phyloP scores from a whole-genome alignment of 2,888 invertebrate genomes.

The Myopa tessellatipennis region DNA sequence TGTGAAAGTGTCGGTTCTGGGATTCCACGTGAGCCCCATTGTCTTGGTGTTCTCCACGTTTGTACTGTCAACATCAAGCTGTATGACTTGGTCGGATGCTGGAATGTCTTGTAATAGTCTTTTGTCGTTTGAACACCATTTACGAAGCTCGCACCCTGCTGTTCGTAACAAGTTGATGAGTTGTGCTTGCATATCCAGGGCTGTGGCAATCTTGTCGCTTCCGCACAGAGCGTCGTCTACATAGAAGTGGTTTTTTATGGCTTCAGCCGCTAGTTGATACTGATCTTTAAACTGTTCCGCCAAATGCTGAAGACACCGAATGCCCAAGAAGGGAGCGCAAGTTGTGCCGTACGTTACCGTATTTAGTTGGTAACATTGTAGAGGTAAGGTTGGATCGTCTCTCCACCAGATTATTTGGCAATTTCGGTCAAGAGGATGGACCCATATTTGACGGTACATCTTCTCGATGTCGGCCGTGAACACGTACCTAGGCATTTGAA shows the following conservation, averaged over 20 bases:
- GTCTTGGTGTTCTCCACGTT: not conserved
- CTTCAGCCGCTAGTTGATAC: not conserved
- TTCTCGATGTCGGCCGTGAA: slow-evolving; percentile 17
- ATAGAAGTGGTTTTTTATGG: slow-evolving; percentile 32
- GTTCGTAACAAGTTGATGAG: slow-evolving; percentile 19
- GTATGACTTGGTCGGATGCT: slow-evolving; percentile 15
- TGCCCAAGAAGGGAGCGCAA: slow-evolving; percentile 9
- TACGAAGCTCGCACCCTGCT: slow-evolving; percentile 25
- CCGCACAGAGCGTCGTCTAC: slow-evolving; percentile 41
- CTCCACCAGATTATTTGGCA: not conserved
- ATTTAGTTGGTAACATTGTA: not conserved
- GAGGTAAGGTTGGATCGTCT: not conserved
- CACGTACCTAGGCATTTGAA: not conserved
- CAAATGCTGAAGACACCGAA: not conserved
- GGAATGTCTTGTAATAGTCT: slow-evolving; percentile 18
- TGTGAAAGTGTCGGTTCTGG: slow-evolving; percentile 36
- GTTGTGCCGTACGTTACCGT: slow-evolving; percentile 4
- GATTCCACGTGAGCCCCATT: slow-evolving; percentile 38
- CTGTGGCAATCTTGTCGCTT: slow-evolving; percentile 19
- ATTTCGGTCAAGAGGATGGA: not conserved
- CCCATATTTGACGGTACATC: slow-evolving; percentile 14
- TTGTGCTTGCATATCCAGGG: slow-evolving; percentile 31
- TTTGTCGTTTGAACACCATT: slow-evolving; percentile 28
- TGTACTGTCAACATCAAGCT: slow-evolving; percentile 3
- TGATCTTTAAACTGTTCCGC: not conserved